A percentile compares a stretch with the other conserved stretches of the same genome.
Conservation (phyloP, 1,140 invertebrate genomes). For the Lepidurus arcticus region DNA sequence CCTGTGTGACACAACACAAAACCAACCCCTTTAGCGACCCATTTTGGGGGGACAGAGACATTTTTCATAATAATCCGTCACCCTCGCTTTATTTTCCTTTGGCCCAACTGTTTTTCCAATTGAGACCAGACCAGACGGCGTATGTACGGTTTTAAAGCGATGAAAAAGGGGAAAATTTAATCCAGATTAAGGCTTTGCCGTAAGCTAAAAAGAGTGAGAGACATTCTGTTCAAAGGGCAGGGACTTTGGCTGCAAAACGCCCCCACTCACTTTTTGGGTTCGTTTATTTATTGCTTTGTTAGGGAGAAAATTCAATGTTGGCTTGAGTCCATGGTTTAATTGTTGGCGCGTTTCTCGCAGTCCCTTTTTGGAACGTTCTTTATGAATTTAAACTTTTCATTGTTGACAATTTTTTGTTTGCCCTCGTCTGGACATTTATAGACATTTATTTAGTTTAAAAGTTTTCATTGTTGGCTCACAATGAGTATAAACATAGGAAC, state of each 20-base stretch:
- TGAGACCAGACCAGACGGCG: background rate
- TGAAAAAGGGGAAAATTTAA: constrained; percentile 19
- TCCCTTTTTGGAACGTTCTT: background rate
- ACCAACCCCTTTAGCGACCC: constrained; percentile 13
- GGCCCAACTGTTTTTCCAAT: background rate
- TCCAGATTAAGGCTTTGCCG: background rate
- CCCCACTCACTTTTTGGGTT: background rate
- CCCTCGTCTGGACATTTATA: background rate
- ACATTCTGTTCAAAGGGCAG: background rate
- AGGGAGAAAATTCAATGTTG: background rate
- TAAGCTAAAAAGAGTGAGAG: background rate
- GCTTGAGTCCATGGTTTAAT: background rate
- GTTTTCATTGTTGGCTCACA: background rate
- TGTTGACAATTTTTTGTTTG: too few species aligned
- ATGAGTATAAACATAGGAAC: background rate
- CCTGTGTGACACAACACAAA: background rate
- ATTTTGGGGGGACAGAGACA: constrained; percentile 16
- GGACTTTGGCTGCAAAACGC: background rate
- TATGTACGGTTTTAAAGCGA: background rate
- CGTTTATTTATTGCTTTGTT: constrained; percentile 16
- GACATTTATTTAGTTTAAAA: background rate
- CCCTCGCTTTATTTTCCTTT: background rate
- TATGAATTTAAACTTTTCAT: too few species aligned
- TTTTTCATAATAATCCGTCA: constrained; percentile 19
- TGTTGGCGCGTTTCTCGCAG: background rate